phyloP scores from a whole-genome alignment of 2,113 vertebrate species.

The Tragelaphus scriptus region DNA sequence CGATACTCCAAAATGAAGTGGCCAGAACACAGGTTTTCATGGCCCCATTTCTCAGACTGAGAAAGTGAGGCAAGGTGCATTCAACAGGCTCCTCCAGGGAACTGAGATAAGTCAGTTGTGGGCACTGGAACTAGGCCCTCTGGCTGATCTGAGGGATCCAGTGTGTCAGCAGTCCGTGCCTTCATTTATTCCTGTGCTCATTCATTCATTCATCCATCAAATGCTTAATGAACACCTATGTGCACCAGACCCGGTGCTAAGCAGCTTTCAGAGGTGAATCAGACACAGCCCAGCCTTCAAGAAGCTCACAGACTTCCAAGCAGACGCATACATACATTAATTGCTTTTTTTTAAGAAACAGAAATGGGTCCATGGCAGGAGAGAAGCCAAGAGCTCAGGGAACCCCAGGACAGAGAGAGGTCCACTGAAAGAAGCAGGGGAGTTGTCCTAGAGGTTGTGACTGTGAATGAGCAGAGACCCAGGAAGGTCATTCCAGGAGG shows the following conservation, averaged over 20 bases:
- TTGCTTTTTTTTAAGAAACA: neutral
- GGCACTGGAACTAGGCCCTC: no score
- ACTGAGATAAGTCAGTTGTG: neutral
- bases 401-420: neutral
- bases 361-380: neutral
- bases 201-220: neutral
- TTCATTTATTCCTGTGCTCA: neutral
- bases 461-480: neutral
- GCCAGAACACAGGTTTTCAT: fast-evolving
- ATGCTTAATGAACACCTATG: fast-evolving
- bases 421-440: neutral
- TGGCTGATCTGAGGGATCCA: neutral
- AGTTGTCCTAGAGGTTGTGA: neutral
- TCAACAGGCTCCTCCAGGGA: neutral
- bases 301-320: neutral
- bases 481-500: fast-evolving
- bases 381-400: neutral
- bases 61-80: neutral
- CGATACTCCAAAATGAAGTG: fast-evolving
- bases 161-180: neutral
- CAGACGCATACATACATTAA: fast-evolving
- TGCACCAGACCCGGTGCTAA: fast-evolving
- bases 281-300: neutral
- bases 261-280: neutral
- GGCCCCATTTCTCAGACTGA: neutral